Base-by-base conservation (phyloP, 1,140 invertebrate genomes). In the Pseudomyrmex cubaensis region DNA sequence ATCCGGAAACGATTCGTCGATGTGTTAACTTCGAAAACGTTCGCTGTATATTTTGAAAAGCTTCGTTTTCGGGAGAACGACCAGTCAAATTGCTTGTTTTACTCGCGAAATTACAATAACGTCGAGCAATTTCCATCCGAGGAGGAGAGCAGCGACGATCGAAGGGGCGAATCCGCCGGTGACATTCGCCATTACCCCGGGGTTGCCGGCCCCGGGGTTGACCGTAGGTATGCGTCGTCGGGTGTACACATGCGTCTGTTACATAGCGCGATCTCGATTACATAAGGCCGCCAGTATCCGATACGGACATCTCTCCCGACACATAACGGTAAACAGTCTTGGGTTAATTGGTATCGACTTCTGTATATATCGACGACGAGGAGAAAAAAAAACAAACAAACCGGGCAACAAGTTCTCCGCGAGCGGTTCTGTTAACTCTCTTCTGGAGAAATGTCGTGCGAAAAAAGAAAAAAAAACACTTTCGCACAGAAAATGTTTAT, bases 311-410 rank as follows among this genome's bases (percentile, higher is more conserved):
- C n/a, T 57, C 75, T 64, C 52, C 13, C 17, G 54, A 78, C 20
- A 78, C 20, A 48, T 46, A 20, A 25, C 46, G 35, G 64, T 70
- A 59, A 59, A 72, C 76, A 72, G 44, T 80, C 76, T 70, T 72
- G 54, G 22, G 66, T 72, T 80, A 80, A 80, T 80, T 80, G 76
- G 50, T 80, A 80, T 80, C 76, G 76, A 70, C 76, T 78, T 70
- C 15, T 35, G 54, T 17, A 35, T 17, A 52, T 75, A 2, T 17
- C 52, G 52, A 15, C 35, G 35, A 25, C 48, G 8, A 13, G n/a
- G 48, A 52, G 13, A 67, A 77, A 54, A 77, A 66, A 77, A 77
- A 20, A 35, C 35, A 66, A 77, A 66, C 44, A 25, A 25, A 25
- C 2, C 25, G 17, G 67, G 62, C 62, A 77, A 77, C 62, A 56